Percentiles rank a stretch among this genome's conserved stretches.
Evolutionary conservation across 37 sponge, comb jelly and placozoan genomes (phyloP).

Genomic region (Ianthella basta): DNA sequence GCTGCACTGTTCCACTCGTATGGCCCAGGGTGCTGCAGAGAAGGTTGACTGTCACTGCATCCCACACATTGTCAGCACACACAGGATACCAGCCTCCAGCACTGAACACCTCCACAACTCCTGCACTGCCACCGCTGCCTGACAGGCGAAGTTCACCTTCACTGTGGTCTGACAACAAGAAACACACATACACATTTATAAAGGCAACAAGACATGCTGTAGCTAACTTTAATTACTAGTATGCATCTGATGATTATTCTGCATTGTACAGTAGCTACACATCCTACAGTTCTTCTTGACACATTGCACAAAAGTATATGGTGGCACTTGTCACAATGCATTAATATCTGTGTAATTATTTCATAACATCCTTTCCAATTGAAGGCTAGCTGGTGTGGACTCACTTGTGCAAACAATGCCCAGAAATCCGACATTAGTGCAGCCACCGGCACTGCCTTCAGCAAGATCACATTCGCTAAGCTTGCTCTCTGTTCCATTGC

Average conservation of each 20-base stretch:
- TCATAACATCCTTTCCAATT: too few species aligned
- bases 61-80: neutral
- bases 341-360: too few species aligned
- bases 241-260: too few species aligned
- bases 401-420: too few species aligned
- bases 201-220: too few species aligned
- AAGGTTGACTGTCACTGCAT: neutral
- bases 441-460: neutral
- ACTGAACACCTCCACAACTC: neutral
- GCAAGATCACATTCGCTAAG: neutral
- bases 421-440: neutral
- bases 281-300: too few species aligned
- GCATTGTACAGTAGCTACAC: too few species aligned
- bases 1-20: neutral
- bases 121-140: neutral
- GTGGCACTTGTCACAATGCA: too few species aligned
- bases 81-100: constrained; percentile 8
- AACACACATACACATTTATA: too few species aligned
- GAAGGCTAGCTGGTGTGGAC: too few species aligned
- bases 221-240: too few species aligned
- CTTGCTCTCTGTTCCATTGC: neutral
- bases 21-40: neutral
- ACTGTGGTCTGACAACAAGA: neutral
- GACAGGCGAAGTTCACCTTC: neutral
- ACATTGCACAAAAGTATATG: too few species aligned